Base-by-base conservation (phyloP, 2,113 vertebrate species). In the Probosciger aterrimus region DNA sequence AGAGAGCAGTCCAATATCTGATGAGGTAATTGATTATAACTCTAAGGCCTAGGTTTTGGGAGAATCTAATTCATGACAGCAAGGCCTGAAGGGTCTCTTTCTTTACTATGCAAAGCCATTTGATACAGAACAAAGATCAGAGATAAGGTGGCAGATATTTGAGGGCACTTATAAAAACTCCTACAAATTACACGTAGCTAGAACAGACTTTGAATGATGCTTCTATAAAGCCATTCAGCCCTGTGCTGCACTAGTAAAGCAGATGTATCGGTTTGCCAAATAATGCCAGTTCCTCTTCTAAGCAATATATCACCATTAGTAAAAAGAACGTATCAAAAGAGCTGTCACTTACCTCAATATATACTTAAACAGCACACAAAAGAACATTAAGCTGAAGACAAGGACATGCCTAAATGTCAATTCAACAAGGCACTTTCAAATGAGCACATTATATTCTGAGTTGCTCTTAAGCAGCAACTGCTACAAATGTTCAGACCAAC, bases 361-460 rank as follows among this genome's bases (percentile, higher is more conserved):
- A 3, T 20, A 57, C 31, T 43, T 37, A 80, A 83, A 46, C 15
- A 46, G 43, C 55, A 50, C 24, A 39, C 37, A 37, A 14, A 57
- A 62, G 14, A 63, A 15, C 65, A 37, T 35, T 16, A 37, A 8
- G 11, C 46, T 33, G 28, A 63, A 63, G 65, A 46, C 33, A 52
- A 74, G n/a, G n/a, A 18, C n/a, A n/a, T 4, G 43, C n/a, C 37
- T 35, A 7, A 37, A 55, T 7, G 16, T 46, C 77, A 37, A 17
- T 35, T 76, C 33, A 78, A 25, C 25, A 33, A 60, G 59, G 41
- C 46, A 10, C 31, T 47, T 27, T 33, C 64, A 35, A 37, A 44
- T 0, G 1, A 68, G 30, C 65, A 46, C 47, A n/a, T 35, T 25
- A 5, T 3, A 22, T 30, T 46, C 68, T 2, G 11, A 47, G 31